These are phyloP conservation scores for Ariolimax columbianus DNA, from an alignment of 2,888 invertebrate genomes.

Conservation along the genomic window DNA sequence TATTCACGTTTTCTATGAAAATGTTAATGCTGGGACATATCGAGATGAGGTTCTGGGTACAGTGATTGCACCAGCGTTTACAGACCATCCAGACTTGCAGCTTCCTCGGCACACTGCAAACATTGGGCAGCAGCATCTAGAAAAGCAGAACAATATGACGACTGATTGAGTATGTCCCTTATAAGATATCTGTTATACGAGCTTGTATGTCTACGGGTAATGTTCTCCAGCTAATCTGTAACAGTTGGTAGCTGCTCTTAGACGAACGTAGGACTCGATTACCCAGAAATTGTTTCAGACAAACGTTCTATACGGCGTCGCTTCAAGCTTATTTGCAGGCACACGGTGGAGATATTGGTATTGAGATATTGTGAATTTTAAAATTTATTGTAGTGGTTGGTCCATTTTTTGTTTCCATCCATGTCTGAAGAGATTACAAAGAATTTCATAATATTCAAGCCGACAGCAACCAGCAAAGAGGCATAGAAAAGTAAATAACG, in stretches of 20 bases:
- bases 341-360: not conserved
- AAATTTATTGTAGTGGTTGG: not conserved
- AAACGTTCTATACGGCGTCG: not conserved
- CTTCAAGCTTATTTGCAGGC: conserved; percentile 17
- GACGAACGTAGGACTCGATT: not conserved
- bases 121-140: not conserved
- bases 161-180: not conserved
- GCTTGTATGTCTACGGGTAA: not conserved
- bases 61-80: not conserved
- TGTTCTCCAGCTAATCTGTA: conserved; percentile 1
- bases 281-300: not conserved
- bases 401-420: not conserved
- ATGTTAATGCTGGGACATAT: conserved; percentile 2
- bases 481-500: no score
- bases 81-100: conserved; percentile 12
- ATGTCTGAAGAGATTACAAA: not conserved
- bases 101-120: not conserved
- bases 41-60: not conserved
- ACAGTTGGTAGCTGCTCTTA: not conserved
- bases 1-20: not conserved
- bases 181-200: not conserved
- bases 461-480: no score
- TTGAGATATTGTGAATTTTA: conserved; percentile 2
- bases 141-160: conserved; percentile 11
- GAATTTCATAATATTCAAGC: no score